Evolutionary conservation across 1,140 invertebrate genomes (phyloP).

Genomic region (Pachypeltis micranthus): DNA sequence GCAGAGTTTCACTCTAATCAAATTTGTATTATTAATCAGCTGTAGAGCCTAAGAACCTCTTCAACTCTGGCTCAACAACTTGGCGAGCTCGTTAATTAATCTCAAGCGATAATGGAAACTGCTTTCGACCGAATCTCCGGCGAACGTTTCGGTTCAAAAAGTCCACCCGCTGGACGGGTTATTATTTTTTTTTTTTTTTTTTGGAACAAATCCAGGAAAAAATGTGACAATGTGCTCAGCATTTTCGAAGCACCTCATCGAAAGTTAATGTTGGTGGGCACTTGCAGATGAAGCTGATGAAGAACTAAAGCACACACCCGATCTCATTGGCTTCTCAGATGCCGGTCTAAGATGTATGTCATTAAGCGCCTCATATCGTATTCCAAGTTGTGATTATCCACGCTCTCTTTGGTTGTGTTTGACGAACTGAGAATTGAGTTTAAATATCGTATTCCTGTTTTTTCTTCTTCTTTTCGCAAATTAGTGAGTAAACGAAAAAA

Average conservation of each 20-base stretch:
- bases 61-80: too few species aligned
- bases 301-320: not conserved
- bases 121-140: too few species aligned
- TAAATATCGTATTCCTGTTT: not conserved
- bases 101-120: too few species aligned
- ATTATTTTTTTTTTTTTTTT: not conserved
- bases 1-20: too few species aligned
- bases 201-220: too few species aligned
- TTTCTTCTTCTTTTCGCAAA: not conserved
- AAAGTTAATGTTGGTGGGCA: constrained; percentile 8
- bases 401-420: constrained; percentile 9
- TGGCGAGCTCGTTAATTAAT: too few species aligned
- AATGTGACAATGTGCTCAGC: too few species aligned
- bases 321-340: not conserved
- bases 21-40: too few species aligned
- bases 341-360: constrained; percentile 1
- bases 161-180: too few species aligned
- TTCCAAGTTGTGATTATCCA: constrained; percentile 5
- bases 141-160: too few species aligned
- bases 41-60: too few species aligned
- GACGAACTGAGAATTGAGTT: not conserved
- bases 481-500: not conserved
- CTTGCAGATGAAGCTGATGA: constrained; percentile 9
- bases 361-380: constrained; percentile 6
- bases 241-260: not conserved